Conservation (phyloP, 2,888 invertebrate species). For the Lycophotia porphyrea region DNA sequence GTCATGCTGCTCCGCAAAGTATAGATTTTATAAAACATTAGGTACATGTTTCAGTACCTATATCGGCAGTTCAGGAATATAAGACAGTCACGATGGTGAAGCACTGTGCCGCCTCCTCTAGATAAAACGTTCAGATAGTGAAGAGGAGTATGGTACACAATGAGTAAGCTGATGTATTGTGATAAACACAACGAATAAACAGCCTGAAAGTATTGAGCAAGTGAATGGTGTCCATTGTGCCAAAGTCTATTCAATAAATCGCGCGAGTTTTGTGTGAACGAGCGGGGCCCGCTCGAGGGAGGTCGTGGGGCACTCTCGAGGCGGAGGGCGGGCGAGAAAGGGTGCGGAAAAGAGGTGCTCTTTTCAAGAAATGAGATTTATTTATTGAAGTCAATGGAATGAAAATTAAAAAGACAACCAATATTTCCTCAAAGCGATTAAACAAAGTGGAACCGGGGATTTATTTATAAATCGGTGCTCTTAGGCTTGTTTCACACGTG, state of each 20-base stretch:
- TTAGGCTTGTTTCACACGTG: no score
- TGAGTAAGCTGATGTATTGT: conserved; percentile 28
- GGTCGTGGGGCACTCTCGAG: background rate
- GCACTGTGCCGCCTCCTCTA: background rate
- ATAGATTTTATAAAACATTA: background rate
- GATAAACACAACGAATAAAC: conserved; percentile 38
- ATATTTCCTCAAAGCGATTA: conserved; percentile 47
- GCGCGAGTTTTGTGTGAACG: conserved; percentile 3
- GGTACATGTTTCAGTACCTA: background rate
- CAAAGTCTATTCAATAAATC: conserved; percentile 47
- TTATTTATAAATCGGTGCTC: conserved; percentile 36
- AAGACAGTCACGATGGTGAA: background rate
- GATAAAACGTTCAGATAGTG: conserved; percentile 13
- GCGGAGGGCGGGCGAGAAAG: background rate
- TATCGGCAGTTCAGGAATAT: no score
- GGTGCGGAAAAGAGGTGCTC: conserved; percentile 30
- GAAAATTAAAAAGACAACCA: conserved; percentile 66
- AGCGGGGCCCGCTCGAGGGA: background rate
- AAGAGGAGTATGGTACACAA: conserved; percentile 17
- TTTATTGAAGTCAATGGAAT: conserved; percentile 63
- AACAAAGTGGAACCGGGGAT: conserved; percentile 34
- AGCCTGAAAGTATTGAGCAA: conserved; percentile 25
- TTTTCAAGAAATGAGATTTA: conserved; percentile 61
- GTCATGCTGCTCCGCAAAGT: background rate
- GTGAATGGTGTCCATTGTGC: conserved; percentile 43